Conservation (phyloP, 1,140 invertebrate genomes). For the Euglossa dilemma region DNA sequence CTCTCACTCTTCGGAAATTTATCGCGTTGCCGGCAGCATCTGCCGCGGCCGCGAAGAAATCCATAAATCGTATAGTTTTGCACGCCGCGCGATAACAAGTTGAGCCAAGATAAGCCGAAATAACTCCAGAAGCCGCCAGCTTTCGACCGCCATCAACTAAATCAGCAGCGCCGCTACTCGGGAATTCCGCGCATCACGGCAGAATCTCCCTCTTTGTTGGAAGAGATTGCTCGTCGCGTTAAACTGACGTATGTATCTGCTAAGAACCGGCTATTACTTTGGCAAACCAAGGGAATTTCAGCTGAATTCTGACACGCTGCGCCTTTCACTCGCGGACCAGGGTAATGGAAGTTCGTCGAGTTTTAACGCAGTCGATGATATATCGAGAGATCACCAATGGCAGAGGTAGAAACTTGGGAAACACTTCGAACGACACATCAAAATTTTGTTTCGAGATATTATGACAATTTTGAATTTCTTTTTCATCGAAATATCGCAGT, state of each 20-base stretch:
- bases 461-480: too few relatives aligned
- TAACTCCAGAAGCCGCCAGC: slow-evolving; percentile 20
- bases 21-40: slow-evolving; percentile 51
- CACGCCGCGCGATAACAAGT: slow-evolving; percentile 51
- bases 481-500: too few relatives aligned
- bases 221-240: not conserved
- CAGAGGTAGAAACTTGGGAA: too few relatives aligned
- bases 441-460: too few relatives aligned
- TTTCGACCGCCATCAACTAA: slow-evolving; percentile 7
- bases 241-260: not conserved
- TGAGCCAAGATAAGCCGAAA: slow-evolving; percentile 56
- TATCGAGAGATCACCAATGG: too few relatives aligned
- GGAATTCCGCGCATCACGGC: not conserved
- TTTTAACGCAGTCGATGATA: too few relatives aligned
- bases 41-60: slow-evolving; percentile 41
- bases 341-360: too few relatives aligned
- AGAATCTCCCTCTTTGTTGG: not conserved
- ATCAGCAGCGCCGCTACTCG: slow-evolving; percentile 1
- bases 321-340: too few relatives aligned
- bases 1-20: slow-evolving; percentile 31
- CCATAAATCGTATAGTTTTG: slow-evolving; percentile 61
- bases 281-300: not conserved
- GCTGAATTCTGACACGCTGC: too few relatives aligned
- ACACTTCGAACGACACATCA: too few relatives aligned
- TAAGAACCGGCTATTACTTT: not conserved